A percentile compares a stretch with the other conserved stretches of the same genome.
Evolutionary conservation across 2,888 invertebrate species (phyloP).

Genomic region (Hecatera dysodea): DNA sequence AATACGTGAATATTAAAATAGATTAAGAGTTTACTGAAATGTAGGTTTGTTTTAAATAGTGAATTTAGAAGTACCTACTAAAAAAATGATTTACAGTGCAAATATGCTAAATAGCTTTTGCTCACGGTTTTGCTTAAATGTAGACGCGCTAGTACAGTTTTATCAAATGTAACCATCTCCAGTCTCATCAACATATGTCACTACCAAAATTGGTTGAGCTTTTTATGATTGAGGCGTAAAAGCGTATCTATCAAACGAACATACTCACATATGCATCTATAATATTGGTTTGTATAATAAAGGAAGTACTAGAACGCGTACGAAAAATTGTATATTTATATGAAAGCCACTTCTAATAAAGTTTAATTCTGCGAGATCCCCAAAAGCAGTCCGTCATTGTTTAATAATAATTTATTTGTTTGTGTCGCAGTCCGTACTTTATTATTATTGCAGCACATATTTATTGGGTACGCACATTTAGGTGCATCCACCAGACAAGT

Average conservation of each 20-base stretch:
- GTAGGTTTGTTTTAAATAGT: no score
- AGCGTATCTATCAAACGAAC: no score
- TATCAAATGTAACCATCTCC: no score
- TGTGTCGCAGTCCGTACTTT: slow-evolving; percentile 68
- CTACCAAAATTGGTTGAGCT: no score
- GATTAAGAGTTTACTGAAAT: background rate
- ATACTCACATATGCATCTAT: no score
- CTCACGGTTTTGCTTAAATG: no score
- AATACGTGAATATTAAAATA: background rate
- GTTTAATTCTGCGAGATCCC: slow-evolving; percentile 41
- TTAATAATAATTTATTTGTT: slow-evolving; percentile 82
- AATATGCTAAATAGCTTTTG: no score
- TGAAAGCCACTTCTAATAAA: slow-evolving; percentile 50
- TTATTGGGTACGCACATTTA: slow-evolving; percentile 60
- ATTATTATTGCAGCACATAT: slow-evolving; percentile 64
- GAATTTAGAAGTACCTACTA: no score
- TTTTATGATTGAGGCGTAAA: no score
- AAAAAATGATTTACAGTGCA: no score
- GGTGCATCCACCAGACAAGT: slow-evolving; percentile 46
- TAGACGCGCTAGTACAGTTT: no score
- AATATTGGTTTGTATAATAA: background rate
- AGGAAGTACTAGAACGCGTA: background rate
- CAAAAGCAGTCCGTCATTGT: slow-evolving; percentile 74
- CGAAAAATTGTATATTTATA: background rate
- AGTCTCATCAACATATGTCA: no score